Evolutionary conservation across 2,888 invertebrate species (phyloP), one percentile per base, ranked within the genome.

Genomic region (Metallyticus violacea): DNA sequence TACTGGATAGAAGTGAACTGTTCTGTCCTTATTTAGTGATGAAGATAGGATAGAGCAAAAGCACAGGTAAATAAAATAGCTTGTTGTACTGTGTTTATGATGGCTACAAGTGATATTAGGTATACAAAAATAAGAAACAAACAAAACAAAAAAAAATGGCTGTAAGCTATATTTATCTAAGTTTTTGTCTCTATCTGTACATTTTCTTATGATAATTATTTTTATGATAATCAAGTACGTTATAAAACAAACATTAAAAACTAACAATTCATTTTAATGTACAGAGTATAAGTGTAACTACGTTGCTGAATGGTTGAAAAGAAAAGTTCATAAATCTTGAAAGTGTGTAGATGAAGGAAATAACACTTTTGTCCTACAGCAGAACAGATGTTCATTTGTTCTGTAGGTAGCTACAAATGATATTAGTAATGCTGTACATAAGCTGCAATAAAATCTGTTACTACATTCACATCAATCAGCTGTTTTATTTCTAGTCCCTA

Each of bases 371-470:
- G 82, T 77, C 77, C 87, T 82, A 77, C 85, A 62, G 79, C 82
- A 26, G 79, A 84, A 84, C 85, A 85, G 85, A 81, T 85, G 78
- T 82, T 26, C 84, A 79, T 77, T 30, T 79, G 77, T 87, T 28
- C 62, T 62, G 79, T 79, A 78, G 85, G 81, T 85, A 77, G 28
- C 77, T 29, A 76, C 81, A 7, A 76, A 85, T 77, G 77, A 77
- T 77, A 81, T 29, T 87, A 85, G 86, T 85, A 40, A 87, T 28
- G 85, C 83, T 88, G 87, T 86, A 87, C 30, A 88, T 87, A 87
- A 79, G 85, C 77, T 86, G 85, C 85, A 86, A 86, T 86, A 86
- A 88, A 87, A 86, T 86, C 88, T 88, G 88, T 88, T 88, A 88
- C 86, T 88, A 87, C 88, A 87, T 87, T 85, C 86, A 87, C 85